Evolutionary conservation across 1,140 invertebrate genomes (phyloP).

Genomic region (Amyelois transitella): DNA sequence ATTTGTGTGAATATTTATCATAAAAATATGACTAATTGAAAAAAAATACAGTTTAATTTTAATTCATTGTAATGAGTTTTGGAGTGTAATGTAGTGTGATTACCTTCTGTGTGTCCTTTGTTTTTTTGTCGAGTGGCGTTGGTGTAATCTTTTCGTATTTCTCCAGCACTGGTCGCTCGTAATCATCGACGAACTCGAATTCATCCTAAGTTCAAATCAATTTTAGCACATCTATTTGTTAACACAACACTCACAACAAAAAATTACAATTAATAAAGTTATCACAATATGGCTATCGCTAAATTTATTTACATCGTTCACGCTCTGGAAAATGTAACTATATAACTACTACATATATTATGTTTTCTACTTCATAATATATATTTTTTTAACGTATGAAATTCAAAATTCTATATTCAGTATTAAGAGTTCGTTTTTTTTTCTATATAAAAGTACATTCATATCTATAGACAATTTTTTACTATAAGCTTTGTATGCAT

Average conservation of each 20-base stretch:
- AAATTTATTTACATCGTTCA: neutral
- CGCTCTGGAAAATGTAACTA: no score
- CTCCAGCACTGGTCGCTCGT: constrained; percentile 75
- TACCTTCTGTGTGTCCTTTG: constrained; percentile 63
- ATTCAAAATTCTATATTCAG: no score
- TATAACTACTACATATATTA: no score
- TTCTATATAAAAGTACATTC: no score
- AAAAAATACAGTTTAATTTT: neutral
- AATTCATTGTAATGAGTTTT: constrained; percentile 9
- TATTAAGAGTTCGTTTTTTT: no score
- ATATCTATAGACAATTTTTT: neutral
- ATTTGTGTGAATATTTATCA: no score
- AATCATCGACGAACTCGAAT: constrained; percentile 75
- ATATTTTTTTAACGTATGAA: no score
- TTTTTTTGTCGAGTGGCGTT: constrained; percentile 66
- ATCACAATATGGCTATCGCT: constrained; percentile 14
- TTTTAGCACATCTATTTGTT: constrained; percentile 56
- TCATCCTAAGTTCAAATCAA: constrained; percentile 67
- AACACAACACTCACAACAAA: constrained; percentile 55
- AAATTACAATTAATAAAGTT: constrained; percentile 21
- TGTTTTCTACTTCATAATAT: no score
- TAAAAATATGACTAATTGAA: neutral
- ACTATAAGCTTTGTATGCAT: constrained; percentile 35
- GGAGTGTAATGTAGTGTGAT: constrained; percentile 35
- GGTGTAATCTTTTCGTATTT: constrained; percentile 75